phyloP scores from a whole-genome alignment of 2,113 vertebrate species.

The Saguinus imperator region DNA sequence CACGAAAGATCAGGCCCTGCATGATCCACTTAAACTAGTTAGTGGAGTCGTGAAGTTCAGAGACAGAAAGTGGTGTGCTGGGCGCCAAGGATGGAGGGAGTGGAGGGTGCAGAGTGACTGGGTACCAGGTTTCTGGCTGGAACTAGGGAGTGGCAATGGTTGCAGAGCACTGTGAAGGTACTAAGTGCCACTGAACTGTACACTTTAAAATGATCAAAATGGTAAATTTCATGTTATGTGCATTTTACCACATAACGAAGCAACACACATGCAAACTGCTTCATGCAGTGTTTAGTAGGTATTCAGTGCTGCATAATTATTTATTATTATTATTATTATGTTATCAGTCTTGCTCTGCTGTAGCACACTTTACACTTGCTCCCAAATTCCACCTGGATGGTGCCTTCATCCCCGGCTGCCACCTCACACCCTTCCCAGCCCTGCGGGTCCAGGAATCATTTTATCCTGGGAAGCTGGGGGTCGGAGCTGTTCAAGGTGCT shows the following conservation, averaged over 20 bases:
- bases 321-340: too few species aligned
- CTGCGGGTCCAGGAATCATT: too few species aligned
- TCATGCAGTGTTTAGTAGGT: rapidly evolving
- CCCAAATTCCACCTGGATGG: rapidly evolving
- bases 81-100: neutral
- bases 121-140: neutral
- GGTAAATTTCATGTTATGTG: neutral
- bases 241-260: neutral
- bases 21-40: rapidly evolving
- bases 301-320: rapidly evolving
- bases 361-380: neutral
- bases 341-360: too few species aligned
- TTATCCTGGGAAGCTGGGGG: neutral
- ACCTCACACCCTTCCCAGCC: neutral
- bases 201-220: neutral
- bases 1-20: rapidly evolving
- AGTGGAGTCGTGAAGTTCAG: neutral
- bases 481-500: neutral
- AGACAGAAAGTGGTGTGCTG: too few species aligned
- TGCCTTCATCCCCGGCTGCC: neutral
- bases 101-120: too few species aligned
- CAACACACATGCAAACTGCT: rapidly evolving
- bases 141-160: neutral
- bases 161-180: too few species aligned
- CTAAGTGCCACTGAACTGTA: neutral